phyloP scores from a whole-genome alignment of 1,140 invertebrate species.

The Eurosta solidaginis region DNA sequence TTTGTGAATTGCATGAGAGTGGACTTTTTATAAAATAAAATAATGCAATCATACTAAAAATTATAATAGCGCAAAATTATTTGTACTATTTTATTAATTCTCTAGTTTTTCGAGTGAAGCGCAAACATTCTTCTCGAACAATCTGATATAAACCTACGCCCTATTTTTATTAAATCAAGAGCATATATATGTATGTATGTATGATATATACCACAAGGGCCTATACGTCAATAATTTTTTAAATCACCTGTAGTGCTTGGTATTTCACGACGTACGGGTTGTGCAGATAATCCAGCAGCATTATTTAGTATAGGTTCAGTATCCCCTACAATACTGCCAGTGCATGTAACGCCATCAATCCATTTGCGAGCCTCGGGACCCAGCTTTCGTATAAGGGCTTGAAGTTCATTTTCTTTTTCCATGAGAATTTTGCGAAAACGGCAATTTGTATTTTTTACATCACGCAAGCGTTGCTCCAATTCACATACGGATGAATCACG shows the following conservation, averaged over 20 bases:
- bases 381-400: slow-evolving; percentile 61
- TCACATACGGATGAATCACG: slow-evolving; percentile 74
- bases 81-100: no score
- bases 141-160: no score
- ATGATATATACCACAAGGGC: no score
- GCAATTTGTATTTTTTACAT: slow-evolving; percentile 77
- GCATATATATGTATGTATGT: no score
- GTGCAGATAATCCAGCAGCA: slow-evolving; percentile 49
- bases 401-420: slow-evolving; percentile 79
- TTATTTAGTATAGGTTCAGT: slow-evolving; percentile 54
- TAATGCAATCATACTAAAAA: no score
- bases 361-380: slow-evolving; percentile 58
- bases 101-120: no score
- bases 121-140: no score
- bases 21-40: no score
- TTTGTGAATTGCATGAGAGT: no score
- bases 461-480: slow-evolving; percentile 77
- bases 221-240: no score
- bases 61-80: no score
- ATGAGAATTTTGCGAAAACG: slow-evolving; percentile 77
- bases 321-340: slow-evolving; percentile 43
- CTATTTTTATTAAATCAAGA: no score
- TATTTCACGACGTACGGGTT: slow-evolving; percentile 53
- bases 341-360: slow-evolving; percentile 56
- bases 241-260: slow-evolving; percentile 57